Base-by-base conservation (phyloP, 2,113 vertebrate species). In the Panthera tigris region DNA sequence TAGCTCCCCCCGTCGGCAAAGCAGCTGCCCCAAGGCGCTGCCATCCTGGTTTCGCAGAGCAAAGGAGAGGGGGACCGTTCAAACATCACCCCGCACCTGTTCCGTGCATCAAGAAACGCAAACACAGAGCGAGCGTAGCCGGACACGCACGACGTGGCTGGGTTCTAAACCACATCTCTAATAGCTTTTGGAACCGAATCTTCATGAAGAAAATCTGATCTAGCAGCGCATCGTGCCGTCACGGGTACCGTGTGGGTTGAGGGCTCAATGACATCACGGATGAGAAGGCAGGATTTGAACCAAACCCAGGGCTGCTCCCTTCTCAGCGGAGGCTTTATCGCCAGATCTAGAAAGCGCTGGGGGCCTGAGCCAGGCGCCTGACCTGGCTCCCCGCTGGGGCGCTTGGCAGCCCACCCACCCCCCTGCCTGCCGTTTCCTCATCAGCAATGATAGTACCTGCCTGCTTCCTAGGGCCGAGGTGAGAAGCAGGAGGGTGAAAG, bases 81-180 rank as follows among this genome's bases (percentile, higher is more conserved):
- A n/a, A 16, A 41, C 41, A 23, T 1, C 0, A 3, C 0, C 2
- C 18, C 0, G 5, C 57, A 16, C 2, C 31, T 16, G 3, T 31
- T 33, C 55, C 4, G 45, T 6, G 27, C 12, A 1, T 0, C 21
- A 16, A 78, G 82, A 89, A 31, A 74, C 7, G 83, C 61, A 41
- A 27, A 61, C 55, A 8, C 36, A 41, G 48, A 76, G 48, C 57
- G 11, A 7, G 7, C 1, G 15, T 29, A 3, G 36, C 55, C 4
- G 2, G 68, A 14, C 41, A 4, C 16, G 66, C 25, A 1, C 11
- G 2, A 8, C 4, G 6, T 80, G 1, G 25, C 76, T 41, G 25
- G 4, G 4, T 3, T 73, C 45, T 31, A 10, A n/a, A 23, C n/a
- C 55, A 16, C 33, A 23, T 81, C 83, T 82, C 86, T 11, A 2